Percentiles rank a stretch among this genome's conserved stretches.
phyloP scores from a whole-genome alignment of 2,888 invertebrate species.

The Sphaerophoria taeniata region DNA sequence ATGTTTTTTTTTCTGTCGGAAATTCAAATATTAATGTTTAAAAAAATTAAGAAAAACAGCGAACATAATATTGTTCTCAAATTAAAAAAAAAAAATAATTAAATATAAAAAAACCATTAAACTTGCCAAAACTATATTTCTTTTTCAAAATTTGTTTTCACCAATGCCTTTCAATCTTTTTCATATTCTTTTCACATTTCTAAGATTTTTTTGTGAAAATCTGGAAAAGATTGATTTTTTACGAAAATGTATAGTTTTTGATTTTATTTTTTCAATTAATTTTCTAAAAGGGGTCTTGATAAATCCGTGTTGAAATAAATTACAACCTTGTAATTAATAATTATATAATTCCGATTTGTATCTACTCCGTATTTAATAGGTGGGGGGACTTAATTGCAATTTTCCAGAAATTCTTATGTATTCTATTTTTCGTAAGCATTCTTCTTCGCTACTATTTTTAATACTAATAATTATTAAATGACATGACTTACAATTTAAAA shows the following conservation, averaged over 20 bases:
- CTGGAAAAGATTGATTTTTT: constrained; percentile 62
- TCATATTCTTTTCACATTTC: constrained; percentile 66
- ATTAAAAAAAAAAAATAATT: background rate
- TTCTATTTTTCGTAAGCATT: too few relatives aligned
- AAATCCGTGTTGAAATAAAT: background rate
- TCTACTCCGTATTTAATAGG: constrained; percentile 64
- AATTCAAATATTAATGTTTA: too few relatives aligned
- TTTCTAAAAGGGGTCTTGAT: background rate
- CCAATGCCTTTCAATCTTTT: constrained; percentile 55
- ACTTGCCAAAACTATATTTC: constrained; percentile 61
- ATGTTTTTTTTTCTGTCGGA: too few relatives aligned
- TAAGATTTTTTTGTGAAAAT: constrained; percentile 34
- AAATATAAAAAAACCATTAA: constrained; percentile 39
- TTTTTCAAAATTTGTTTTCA: constrained; percentile 25
- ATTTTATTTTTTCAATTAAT: background rate
- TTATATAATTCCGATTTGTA: constrained; percentile 15
- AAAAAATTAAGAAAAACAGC: too few relatives aligned
- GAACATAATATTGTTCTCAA: background rate
- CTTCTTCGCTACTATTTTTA: too few relatives aligned
- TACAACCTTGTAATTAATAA: background rate
- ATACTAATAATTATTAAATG: too few relatives aligned
- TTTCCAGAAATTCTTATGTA: too few relatives aligned
- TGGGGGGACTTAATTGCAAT: constrained; percentile 72
- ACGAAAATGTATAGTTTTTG: constrained; percentile 11
- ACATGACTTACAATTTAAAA: too few relatives aligned